A percentile compares a stretch with the other conserved stretches of the same genome.
phyloP scores from a whole-genome alignment of 2,888 invertebrate species.

The Neoitamus cyanurus region DNA sequence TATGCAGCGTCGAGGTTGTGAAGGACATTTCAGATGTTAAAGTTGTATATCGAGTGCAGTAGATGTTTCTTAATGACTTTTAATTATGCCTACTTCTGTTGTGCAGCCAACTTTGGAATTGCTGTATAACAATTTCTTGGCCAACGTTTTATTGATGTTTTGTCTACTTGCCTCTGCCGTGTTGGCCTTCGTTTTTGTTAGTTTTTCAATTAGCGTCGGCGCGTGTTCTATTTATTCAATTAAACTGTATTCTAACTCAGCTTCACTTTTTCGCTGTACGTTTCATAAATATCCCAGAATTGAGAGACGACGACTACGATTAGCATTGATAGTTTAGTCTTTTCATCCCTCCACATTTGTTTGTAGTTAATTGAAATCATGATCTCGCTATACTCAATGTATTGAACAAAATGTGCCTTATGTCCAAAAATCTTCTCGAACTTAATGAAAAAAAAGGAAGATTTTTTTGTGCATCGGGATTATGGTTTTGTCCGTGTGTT shows the following conservation, averaged over 20 bases:
- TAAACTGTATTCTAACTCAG: neutral
- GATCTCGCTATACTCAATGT: no score
- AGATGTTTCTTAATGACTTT: neutral
- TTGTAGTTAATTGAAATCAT: no score
- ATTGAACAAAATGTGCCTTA: no score
- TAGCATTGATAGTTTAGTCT: no score
- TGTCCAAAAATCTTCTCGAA: no score
- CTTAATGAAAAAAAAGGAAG: no score
- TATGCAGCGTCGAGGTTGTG: neutral
- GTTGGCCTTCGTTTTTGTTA: neutral
- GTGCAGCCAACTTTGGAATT: neutral
- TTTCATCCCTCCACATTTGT: no score
- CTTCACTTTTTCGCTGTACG: neutral
- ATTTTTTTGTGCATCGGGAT: no score
- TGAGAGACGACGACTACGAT: no score
- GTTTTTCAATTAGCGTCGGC: neutral
- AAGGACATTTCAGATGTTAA: neutral
- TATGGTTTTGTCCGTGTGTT: no score
- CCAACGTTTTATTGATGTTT: neutral
- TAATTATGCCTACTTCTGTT: neutral
- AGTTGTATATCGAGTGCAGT: neutral
- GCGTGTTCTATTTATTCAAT: neutral
- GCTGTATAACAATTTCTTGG: neutral
- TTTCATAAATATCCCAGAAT: neutral
- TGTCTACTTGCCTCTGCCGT: neutral